Conservation (phyloP, 2,797 vertebrate species). For the Hapalemur alaotrensis region DNA sequence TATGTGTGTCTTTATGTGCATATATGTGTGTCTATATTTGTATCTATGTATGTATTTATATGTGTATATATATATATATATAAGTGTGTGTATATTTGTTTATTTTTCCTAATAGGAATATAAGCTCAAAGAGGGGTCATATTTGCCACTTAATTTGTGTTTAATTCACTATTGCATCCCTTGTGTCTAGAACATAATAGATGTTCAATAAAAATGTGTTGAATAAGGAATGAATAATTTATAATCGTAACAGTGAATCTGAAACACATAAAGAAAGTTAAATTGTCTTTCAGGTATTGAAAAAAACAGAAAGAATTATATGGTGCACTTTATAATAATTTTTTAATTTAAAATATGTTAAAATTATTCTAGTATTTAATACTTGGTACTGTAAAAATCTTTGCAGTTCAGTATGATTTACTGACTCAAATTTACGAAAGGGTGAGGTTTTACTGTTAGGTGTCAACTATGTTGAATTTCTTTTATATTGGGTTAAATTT, state of each 20-base stretch:
- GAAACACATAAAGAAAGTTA: conserved; percentile 5
- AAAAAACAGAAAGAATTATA: not conserved
- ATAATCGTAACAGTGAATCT: not conserved
- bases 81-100: not conserved
- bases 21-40: not conserved
- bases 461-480: not conserved
- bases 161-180: not conserved
- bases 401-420: not conserved
- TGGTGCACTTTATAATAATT: not conserved
- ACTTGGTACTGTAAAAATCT: not conserved
- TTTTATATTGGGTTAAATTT: not conserved
- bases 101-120: not conserved
- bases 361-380: not conserved
- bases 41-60: not conserved
- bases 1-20: not conserved
- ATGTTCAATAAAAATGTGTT: not conserved
- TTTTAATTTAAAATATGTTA: conserved; percentile 4
- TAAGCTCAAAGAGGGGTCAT: not conserved
- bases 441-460: not conserved
- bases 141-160: not conserved
- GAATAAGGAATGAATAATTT: not conserved
- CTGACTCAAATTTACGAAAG: not conserved
- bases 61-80: not conserved
- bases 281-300: not conserved
- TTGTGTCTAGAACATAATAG: not conserved